Evolutionary conservation across 2,113 vertebrate species (phyloP).

Genomic region (Planiliza haematocheilus): DNA sequence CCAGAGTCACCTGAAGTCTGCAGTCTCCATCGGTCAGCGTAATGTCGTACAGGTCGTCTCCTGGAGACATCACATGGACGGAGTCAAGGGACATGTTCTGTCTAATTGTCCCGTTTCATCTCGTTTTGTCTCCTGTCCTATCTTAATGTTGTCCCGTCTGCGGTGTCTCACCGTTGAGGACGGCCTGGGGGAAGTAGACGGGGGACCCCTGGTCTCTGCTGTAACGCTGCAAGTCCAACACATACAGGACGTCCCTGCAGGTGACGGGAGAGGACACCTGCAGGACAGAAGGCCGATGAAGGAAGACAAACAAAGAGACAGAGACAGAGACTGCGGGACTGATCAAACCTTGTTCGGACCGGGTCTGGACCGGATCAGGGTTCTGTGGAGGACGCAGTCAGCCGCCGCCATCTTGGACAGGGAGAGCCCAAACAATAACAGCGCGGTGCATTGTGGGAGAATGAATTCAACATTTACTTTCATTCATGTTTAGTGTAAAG

Average conservation of each 20-base stretch:
- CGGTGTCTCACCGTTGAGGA: slow-evolving; percentile 61
- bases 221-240: slow-evolving; percentile 74
- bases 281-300: background rate
- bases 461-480: no score
- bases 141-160: no score
- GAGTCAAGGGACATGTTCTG: no score
- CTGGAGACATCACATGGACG: slow-evolving; percentile 31
- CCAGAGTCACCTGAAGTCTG: slow-evolving; percentile 75
- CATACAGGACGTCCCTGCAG: slow-evolving; percentile 65
- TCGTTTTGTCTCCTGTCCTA: background rate
- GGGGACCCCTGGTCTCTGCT: slow-evolving; percentile 66
- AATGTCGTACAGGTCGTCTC: slow-evolving; percentile 79
- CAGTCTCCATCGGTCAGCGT: slow-evolving; percentile 79
- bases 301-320: background rate
- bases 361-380: slow-evolving; percentile 50
- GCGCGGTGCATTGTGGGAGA: slow-evolving; percentile 72
- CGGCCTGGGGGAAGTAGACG: slow-evolving; percentile 69
- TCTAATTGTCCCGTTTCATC: no score
- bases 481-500: no score
- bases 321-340: background rate
- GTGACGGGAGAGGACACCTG: slow-evolving; percentile 19
- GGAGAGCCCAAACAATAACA: slow-evolving; percentile 45
- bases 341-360: no score
- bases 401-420: slow-evolving; percentile 66
- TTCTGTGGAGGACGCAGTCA: slow-evolving; percentile 67